Conservation (phyloP, 2,797 vertebrate species). For the Micrastur ruficollis region DNA sequence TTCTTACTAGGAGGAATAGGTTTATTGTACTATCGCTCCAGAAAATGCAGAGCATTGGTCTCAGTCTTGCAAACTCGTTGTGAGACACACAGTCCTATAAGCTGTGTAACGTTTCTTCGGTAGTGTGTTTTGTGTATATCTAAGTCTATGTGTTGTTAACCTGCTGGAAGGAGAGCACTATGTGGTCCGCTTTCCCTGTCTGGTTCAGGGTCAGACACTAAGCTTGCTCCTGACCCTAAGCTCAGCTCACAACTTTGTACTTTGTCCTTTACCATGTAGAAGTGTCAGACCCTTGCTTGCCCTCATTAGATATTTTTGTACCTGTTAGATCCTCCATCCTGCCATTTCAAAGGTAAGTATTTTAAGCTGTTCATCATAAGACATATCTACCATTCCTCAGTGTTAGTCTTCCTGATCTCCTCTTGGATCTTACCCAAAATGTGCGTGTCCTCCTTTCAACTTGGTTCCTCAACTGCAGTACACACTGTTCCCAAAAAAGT, state of each 20-base stretch:
- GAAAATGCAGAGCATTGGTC: background rate
- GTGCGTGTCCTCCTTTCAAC: background rate
- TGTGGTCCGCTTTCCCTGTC: background rate
- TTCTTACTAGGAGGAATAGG: background rate
- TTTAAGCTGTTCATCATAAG: background rate
- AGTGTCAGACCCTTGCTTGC: background rate
- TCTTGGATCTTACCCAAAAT: conserved; percentile 16
- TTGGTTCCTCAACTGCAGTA: background rate
- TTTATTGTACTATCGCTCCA: background rate
- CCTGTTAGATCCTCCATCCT: background rate
- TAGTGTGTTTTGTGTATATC: background rate
- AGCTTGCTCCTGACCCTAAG: background rate
- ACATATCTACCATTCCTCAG: background rate
- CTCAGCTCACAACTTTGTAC: background rate
- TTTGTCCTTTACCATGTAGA: background rate
- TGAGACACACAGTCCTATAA: background rate
- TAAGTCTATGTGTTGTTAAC: background rate
- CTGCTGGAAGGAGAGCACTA: background rate
- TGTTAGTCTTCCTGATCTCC: background rate
- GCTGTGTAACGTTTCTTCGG: background rate
- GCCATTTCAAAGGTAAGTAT: conserved; percentile 13
- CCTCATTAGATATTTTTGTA: background rate
- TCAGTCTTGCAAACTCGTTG: background rate
- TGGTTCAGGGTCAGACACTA: background rate
- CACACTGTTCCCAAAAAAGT: background rate